phyloP scores from a whole-genome alignment of 2,888 invertebrate genomes.

The Heliconius sara region DNA sequence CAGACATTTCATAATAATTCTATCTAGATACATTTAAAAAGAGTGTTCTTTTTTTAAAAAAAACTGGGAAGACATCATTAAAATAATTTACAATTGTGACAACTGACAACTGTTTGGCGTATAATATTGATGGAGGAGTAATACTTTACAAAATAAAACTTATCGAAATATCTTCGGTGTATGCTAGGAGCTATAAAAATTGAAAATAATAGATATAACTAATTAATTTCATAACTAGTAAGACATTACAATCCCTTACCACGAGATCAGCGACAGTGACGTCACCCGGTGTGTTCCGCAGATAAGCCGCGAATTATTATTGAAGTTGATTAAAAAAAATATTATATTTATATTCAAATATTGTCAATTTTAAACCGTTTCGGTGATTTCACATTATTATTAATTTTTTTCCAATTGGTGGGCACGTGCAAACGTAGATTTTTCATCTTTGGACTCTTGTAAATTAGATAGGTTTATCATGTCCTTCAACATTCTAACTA shows the following conservation, averaged over 20 bases:
- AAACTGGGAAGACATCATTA: conserved; percentile 75
- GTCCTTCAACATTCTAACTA: conserved; percentile 77
- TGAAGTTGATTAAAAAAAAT: conserved; percentile 27
- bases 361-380: conserved; percentile 61
- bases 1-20: conserved; percentile 37
- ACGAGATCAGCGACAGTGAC: conserved; percentile 82
- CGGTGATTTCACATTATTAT: conserved; percentile 62
- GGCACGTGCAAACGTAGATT: conserved; percentile 65
- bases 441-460: conserved; percentile 78
- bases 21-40: conserved; percentile 41
- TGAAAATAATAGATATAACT: conserved; percentile 81
- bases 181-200: conserved; percentile 84
- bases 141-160: conserved; percentile 84
- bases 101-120: conserved; percentile 57
- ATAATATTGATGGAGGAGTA: conserved; percentile 83
- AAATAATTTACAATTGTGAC: conserved; percentile 60
- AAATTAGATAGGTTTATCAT: conserved; percentile 70
- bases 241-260: conserved; percentile 83
- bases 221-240: conserved; percentile 84
- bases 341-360: conserved; percentile 49
- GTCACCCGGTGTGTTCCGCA: conserved; percentile 67
- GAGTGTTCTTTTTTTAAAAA: conserved; percentile 13
- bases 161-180: conserved; percentile 85
- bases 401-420: conserved; percentile 72
- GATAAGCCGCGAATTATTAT: conserved; percentile 31